phyloP scores from a whole-genome alignment of 2,797 vertebrate genomes.

The Esox lucius region DNA sequence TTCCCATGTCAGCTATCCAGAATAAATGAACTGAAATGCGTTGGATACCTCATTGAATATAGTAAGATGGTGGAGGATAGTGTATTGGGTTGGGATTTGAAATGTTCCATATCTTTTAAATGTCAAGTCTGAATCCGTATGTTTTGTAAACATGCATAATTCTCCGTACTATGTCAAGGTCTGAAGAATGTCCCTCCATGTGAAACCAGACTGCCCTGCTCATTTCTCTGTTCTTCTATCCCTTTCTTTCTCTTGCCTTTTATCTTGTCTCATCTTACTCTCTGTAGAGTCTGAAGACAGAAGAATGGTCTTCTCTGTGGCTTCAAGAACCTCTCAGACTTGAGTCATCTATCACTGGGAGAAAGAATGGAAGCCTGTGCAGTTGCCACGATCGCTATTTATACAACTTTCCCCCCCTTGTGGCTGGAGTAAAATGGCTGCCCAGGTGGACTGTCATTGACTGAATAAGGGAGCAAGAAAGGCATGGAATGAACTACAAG shows the following conservation, averaged over 20 bases:
- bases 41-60: neutral
- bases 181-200: neutral
- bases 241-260: neutral
- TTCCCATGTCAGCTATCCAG: slow-evolving; percentile 39
- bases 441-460: slow-evolving; percentile 52
- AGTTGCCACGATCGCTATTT: slow-evolving; percentile 72
- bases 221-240: slow-evolving; percentile 28
- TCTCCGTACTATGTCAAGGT: neutral
- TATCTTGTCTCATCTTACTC: slow-evolving; percentile 27
- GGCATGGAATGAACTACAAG: slow-evolving; percentile 58
- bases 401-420: slow-evolving; percentile 56
- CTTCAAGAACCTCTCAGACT: slow-evolving; percentile 70
- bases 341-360: slow-evolving; percentile 57
- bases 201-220: slow-evolving; percentile 23
- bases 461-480: slow-evolving; percentile 66
- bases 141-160: slow-evolving; percentile 15
- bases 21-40: neutral
- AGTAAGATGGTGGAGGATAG: neutral
- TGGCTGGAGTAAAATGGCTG: slow-evolving; percentile 67
- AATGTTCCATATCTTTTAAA: slow-evolving; percentile 27
- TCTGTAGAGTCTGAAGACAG: slow-evolving; percentile 75
- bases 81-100: slow-evolving; percentile 7
- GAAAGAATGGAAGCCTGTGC: slow-evolving; percentile 62
- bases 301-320: slow-evolving; percentile 74
- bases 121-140: slow-evolving; percentile 24